Evolutionary conservation across 37 sponge, comb jelly and placozoan species (phyloP), one percentile per base, ranked within the genome.

Genomic region (Geodia barretti): DNA sequence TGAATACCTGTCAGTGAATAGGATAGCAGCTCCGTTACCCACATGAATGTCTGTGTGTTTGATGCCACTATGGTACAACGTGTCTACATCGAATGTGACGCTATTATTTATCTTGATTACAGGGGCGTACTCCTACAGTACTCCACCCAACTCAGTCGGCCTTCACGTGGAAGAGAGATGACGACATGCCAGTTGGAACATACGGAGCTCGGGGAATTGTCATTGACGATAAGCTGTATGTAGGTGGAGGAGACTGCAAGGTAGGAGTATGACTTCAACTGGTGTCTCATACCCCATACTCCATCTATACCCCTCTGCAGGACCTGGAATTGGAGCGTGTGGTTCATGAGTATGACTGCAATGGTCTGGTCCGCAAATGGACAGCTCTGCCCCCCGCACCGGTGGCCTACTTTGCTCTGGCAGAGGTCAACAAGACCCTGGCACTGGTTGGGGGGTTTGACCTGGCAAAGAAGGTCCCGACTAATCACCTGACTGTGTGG

Each of bases 311-410:
- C n/a, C 33, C 8, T 30, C 17, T 17, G 8, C 29, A 66, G 43
- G 73, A 82, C 20, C 35, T 19, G 20, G 60, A 30, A 19, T 28
- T 33, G 31, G 86, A 86, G 26, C 24, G 79, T 4, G 54, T 86
- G 30, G 59, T 86, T 24, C 61, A 79, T 37, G 86, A 86, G 60
- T 86, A 86, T 30, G 86, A 86, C 39, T 65, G 70, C 36, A 73
- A 79, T 47, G 86, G 86, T 1, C 1, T 86, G 17, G 86, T 86
- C 5, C 66, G 78, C 0, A 86, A 86, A 31, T 86, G 86, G 86
- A 86, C 86, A 20, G 33, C 79, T 0, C 64, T 86, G 7, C 86
- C 86, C 0, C 4, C 68, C 1, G 64, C 72, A 20, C 86, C 86
- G 40, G 74, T 79, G 4, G 68, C 36, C 26, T 86, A 66, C 68